phyloP scores from a whole-genome alignment of 1,140 invertebrate genomes.

The Calephelis virginiensis region DNA sequence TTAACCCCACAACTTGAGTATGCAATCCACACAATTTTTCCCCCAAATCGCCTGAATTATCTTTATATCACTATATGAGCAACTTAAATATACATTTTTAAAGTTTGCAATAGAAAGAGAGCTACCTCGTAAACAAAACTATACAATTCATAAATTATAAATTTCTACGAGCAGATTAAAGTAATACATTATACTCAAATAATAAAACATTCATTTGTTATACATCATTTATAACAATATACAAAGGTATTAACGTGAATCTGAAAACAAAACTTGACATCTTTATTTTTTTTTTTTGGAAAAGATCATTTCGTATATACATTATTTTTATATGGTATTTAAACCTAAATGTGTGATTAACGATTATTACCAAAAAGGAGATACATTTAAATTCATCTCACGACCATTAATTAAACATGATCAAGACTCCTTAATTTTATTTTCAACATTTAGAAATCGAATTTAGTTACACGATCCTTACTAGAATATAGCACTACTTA shows the following conservation, averaged over 20 bases:
- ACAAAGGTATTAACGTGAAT: constrained; percentile 56
- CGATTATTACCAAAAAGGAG: constrained; percentile 20
- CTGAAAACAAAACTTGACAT: constrained; percentile 50
- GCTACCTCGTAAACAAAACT: constrained; percentile 61
- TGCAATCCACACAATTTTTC: constrained; percentile 22
- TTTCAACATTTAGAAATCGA: constrained; percentile 17
- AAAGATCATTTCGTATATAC: constrained; percentile 64
- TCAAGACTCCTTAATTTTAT: constrained; percentile 12
- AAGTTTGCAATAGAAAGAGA: constrained; percentile 55
- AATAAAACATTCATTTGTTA: constrained; percentile 24
- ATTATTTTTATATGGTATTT: constrained; percentile 44
- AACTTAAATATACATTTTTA: constrained; percentile 35
- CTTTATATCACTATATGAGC: constrained; percentile 16
- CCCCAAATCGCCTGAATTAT: constrained; percentile 1
- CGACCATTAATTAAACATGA: constrained; percentile 1
- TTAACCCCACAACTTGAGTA: constrained; percentile 19
- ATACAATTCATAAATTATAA: constrained; percentile 58
- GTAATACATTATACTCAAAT: constrained; percentile 19
- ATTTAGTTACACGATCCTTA: constrained; percentile 7
- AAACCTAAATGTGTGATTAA: constrained; percentile 30
- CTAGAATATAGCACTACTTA: constrained; percentile 17
- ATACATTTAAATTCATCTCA: constrained; percentile 9
- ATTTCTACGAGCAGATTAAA: constrained; percentile 44
- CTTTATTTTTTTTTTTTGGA: constrained; percentile 36
- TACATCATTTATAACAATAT: constrained; percentile 60